Conservation (phyloP, 2,888 invertebrate genomes). For the Spilarctia lutea region DNA sequence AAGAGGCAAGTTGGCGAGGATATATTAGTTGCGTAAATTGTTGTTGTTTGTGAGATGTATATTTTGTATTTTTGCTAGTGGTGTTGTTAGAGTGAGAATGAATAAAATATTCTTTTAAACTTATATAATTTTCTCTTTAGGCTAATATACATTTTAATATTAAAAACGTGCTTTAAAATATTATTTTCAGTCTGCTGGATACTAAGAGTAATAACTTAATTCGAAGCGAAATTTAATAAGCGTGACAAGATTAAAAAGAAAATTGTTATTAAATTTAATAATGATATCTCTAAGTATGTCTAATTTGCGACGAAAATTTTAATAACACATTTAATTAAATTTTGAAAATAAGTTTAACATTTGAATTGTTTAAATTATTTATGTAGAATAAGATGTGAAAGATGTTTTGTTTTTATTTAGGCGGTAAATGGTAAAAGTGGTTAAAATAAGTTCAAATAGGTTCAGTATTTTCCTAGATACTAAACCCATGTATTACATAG, state of each 20-base stretch:
- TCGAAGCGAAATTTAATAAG: not conserved
- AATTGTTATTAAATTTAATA: not conserved
- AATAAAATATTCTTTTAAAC: not conserved
- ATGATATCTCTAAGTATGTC: not conserved
- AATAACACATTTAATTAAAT: not conserved
- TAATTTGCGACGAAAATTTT: not conserved
- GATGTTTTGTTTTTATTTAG: too few species aligned
- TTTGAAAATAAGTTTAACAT: not conserved
- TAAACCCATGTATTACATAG: too few species aligned
- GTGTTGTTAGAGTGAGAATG: not conserved
- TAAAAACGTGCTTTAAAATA: not conserved
- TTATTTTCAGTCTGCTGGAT: not conserved
- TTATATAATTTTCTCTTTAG: not conserved
- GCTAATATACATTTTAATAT: not conserved
- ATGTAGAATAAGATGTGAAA: too few species aligned
- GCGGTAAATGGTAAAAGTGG: too few species aligned
- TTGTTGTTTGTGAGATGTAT: slow-evolving; percentile 27
- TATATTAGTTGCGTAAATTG: slow-evolving; percentile 22
- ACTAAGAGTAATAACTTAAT: not conserved
- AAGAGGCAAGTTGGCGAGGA: slow-evolving; percentile 13
- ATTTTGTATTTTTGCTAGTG: slow-evolving; percentile 4
- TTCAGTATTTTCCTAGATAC: too few species aligned
- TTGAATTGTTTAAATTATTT: too few species aligned
- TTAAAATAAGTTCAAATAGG: too few species aligned
- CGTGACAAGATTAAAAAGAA: not conserved